Conservation (phyloP, 2,888 invertebrate species). For the Folsomia manolachei region DNA sequence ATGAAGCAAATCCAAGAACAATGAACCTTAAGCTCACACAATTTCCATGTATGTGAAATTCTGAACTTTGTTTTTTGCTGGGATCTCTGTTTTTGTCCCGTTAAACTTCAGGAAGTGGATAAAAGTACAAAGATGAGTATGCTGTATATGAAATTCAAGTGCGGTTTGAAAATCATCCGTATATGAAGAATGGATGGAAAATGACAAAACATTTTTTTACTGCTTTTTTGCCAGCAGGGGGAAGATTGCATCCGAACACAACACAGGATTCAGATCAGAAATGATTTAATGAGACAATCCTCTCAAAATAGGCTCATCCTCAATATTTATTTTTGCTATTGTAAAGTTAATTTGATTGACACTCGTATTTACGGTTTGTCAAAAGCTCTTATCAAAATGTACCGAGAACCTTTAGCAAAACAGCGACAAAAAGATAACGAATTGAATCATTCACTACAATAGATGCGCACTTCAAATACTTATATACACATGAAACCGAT, state of each 20-base stretch:
- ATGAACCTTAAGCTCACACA: not conserved
- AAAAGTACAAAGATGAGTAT: not conserved
- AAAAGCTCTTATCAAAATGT: too few species aligned
- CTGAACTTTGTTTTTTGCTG: not conserved
- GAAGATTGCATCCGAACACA: not conserved
- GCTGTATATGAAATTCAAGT: not conserved
- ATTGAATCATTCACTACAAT: too few species aligned
- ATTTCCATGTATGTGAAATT: not conserved
- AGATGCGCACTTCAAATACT: too few species aligned
- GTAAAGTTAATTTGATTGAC: not conserved
- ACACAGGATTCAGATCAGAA: too few species aligned
- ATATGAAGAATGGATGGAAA: too few species aligned
- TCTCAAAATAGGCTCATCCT: not conserved
- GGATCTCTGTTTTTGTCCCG: not conserved
- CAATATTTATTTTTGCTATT: not conserved
- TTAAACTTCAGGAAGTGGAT: not conserved
- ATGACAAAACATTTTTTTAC: not conserved
- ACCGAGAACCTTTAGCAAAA: too few species aligned
- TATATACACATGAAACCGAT: too few species aligned
- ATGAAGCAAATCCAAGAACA: constrained; percentile 2
- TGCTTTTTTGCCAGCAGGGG: not conserved
- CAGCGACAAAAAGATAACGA: too few species aligned
- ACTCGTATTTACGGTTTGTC: not conserved
- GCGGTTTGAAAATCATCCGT: not conserved
- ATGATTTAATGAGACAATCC: not conserved